These are phyloP conservation scores for honey bee (Apis mellifera) DNA, from an alignment of 1,140 invertebrate species.

Conservation along the genomic window DNA sequence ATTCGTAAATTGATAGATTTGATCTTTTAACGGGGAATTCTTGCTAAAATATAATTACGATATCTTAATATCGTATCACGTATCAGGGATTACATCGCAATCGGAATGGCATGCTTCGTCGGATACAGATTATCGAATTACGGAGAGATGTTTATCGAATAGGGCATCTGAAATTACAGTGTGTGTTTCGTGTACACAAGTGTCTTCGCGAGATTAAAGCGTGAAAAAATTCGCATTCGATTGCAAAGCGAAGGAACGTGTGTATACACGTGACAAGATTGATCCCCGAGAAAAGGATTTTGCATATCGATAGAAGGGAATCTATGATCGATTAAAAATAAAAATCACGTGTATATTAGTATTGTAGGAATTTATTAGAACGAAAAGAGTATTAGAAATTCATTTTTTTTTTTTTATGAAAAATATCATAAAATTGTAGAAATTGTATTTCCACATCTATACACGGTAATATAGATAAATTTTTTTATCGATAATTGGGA, in stretches of 20 bases:
- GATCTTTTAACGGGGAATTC: too few relatives aligned
- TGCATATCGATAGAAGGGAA: not conserved
- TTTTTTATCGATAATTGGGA: not conserved
- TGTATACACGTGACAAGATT: constrained; percentile 6
- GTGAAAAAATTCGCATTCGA: not conserved
- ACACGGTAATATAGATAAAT: not conserved
- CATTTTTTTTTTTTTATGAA: not conserved
- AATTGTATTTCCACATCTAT: too few relatives aligned
- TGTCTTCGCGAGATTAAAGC: not conserved
- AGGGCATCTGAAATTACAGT: constrained; percentile 21
- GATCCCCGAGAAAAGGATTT: not conserved
- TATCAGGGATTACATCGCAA: not conserved
- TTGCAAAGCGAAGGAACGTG: not conserved
- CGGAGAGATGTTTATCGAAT: not conserved
- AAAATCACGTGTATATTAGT: not conserved
- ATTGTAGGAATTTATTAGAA: not conserved
- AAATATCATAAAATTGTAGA: not conserved
- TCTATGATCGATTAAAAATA: not conserved
- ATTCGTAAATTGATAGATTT: not conserved
- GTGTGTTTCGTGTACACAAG: not conserved
- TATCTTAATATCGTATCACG: not conserved
- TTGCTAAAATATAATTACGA: not conserved
- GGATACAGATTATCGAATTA: too few relatives aligned
- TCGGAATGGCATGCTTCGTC: not conserved
- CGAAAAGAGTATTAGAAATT: not conserved